Percentiles rank a stretch among this genome's conserved stretches.
Conservation (phyloP, 2,113 vertebrate genomes). For the Ochotona princeps region DNA sequence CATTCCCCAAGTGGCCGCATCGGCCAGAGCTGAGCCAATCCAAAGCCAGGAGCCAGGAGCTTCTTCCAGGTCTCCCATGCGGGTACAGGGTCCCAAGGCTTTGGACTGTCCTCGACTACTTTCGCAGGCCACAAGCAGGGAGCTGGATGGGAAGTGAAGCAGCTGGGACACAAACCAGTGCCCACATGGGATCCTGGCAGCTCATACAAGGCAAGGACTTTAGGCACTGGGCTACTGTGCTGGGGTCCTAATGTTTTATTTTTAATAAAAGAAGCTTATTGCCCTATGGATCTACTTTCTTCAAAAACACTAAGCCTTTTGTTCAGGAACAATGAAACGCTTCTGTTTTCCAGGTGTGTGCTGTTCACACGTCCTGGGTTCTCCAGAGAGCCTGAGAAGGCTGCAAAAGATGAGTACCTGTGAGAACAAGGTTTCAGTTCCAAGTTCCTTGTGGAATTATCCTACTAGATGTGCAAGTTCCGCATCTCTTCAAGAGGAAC, state of each 20-base stretch:
- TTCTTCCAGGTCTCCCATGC: too few relatives aligned
- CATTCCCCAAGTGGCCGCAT: too few relatives aligned
- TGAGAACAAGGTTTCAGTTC: not conserved
- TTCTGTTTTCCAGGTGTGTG: not conserved
- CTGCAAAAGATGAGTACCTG: not conserved
- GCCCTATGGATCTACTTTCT: not conserved
- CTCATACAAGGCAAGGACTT: too few relatives aligned
- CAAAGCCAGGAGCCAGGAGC: too few relatives aligned
- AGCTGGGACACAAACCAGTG: too few relatives aligned
- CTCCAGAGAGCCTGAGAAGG: not conserved
- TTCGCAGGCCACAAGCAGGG: too few relatives aligned
- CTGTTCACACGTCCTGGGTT: not conserved
- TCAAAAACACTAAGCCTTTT: constrained; percentile 30
- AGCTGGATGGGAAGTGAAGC: too few relatives aligned
- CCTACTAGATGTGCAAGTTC: not conserved
- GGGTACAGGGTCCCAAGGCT: too few relatives aligned
- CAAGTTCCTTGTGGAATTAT: constrained; percentile 39
- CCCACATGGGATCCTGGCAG: too few relatives aligned
- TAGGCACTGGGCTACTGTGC: too few relatives aligned
- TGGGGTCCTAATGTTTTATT: not conserved
- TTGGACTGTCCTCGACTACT: too few relatives aligned
- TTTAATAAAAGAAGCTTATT: constrained; percentile 7
- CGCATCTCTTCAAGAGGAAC: constrained; percentile 23
- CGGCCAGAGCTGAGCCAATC: too few relatives aligned
- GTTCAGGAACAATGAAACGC: not conserved